phyloP scores from a whole-genome alignment of 2,888 invertebrate species.

The Sminthurinus aureus region DNA sequence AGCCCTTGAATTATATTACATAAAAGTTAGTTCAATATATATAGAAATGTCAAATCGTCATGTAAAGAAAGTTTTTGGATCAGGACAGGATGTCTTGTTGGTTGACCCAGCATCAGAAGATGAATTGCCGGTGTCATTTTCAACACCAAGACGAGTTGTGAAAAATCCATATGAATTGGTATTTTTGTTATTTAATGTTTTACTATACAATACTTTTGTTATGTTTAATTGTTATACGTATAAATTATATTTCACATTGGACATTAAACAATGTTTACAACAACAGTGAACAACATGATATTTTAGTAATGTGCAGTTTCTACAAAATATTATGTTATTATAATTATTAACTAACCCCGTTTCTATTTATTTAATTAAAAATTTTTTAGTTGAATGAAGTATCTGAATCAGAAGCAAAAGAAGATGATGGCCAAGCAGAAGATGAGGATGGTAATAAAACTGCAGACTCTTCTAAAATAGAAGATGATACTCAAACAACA shows the following conservation, averaged over 20 bases:
- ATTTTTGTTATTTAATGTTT: constrained; percentile 61
- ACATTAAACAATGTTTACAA: no score
- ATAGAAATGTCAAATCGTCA: constrained; percentile 54
- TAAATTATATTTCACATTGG: not conserved
- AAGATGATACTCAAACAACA: constrained; percentile 57
- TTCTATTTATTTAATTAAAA: not conserved
- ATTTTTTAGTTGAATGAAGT: constrained; percentile 70
- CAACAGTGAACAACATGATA: no score
- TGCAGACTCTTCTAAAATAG: constrained; percentile 51
- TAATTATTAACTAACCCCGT: no score
- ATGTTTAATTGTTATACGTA: not conserved
- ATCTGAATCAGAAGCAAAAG: constrained; percentile 75
- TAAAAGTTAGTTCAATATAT: no score
- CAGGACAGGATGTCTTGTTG: constrained; percentile 45
- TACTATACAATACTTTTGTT: constrained; percentile 62
- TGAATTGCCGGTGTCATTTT: constrained; percentile 56
- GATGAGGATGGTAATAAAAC: constrained; percentile 54
- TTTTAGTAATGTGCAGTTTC: no score
- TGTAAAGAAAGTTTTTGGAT: constrained; percentile 55
- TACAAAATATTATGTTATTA: no score
- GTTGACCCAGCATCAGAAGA: constrained; percentile 60
- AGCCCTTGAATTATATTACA: no score
- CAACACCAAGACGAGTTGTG: constrained; percentile 51
- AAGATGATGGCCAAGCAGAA: constrained; percentile 67
- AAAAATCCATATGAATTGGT: constrained; percentile 76